phyloP scores from a whole-genome alignment of 2,888 invertebrate genomes.

The Scrobipalpa costella region DNA sequence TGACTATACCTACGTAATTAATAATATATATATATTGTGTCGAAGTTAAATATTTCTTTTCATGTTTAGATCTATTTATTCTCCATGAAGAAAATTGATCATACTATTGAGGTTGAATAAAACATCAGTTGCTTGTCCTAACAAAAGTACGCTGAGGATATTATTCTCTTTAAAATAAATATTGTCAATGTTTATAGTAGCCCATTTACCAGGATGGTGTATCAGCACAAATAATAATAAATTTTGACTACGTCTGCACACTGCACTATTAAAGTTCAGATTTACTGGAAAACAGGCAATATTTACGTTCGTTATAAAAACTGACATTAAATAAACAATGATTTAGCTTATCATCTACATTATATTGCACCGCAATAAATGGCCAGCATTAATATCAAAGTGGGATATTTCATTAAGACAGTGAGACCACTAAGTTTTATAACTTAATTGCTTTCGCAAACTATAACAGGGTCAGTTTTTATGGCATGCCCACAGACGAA shows the following conservation, averaged over 20 bases:
- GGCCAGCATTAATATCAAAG: constrained; percentile 63
- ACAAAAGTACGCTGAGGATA: too few relatives aligned
- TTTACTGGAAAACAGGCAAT: constrained; percentile 16
- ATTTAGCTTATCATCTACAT: constrained; percentile 35
- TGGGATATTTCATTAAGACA: constrained; percentile 74
- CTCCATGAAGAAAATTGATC: too few relatives aligned
- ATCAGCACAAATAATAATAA: constrained; percentile 6
- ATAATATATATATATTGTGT: too few relatives aligned
- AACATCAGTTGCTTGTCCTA: too few relatives aligned
- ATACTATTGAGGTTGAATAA: too few relatives aligned
- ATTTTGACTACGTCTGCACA: constrained; percentile 15
- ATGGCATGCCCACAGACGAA: constrained; percentile 57
- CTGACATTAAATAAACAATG: constrained; percentile 25
- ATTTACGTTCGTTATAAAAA: constrained; percentile 22
- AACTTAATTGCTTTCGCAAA: constrained; percentile 77
- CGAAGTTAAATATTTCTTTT: too few relatives aligned
- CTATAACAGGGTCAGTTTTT: constrained; percentile 75
- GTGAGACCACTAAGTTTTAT: constrained; percentile 71
- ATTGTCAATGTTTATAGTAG: neutral
- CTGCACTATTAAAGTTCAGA: constrained; percentile 17
- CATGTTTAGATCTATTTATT: too few relatives aligned
- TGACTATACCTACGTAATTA: too few relatives aligned
- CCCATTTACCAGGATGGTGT: neutral
- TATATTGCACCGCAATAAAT: constrained; percentile 63
- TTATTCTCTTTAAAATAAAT: neutral